phyloP scores from a whole-genome alignment of 2,797 vertebrate genomes.

The Oreochromis mossambicus region DNA sequence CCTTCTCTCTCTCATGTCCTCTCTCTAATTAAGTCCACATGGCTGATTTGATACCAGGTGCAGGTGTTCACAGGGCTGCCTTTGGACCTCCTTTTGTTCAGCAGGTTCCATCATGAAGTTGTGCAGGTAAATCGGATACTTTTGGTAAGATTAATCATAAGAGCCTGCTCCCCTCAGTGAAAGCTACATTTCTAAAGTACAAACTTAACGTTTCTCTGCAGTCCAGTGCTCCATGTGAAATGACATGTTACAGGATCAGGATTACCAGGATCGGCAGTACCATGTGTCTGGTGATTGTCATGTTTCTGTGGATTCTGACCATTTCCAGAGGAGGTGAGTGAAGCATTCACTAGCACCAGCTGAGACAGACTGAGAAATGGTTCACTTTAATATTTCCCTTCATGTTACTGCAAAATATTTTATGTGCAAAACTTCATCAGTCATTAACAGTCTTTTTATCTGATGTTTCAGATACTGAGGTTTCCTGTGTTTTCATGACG shows the following conservation, averaged over 20 bases:
- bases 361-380: neutral
- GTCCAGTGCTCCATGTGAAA: neutral
- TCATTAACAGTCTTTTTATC: neutral
- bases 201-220: neutral
- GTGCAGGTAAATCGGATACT: neutral
- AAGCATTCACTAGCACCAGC: neutral
- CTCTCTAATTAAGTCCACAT: neutral
- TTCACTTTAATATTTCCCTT: neutral
- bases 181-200: neutral
- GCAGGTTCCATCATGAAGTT: neutral
- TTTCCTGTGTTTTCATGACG: neutral
- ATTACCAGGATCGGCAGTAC: neutral
- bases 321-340: neutral
- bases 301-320: neutral
- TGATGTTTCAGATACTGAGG: neutral
- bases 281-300: neutral
- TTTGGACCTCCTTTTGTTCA: neutral
- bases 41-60: neutral
- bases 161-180: neutral
- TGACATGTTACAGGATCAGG: neutral
- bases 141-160: neutral
- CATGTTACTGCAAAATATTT: neutral
- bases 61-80: neutral
- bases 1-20: accelerated
- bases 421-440: neutral